Base-by-base conservation (phyloP, 2,888 invertebrate species). In the Helleia helle region DNA sequence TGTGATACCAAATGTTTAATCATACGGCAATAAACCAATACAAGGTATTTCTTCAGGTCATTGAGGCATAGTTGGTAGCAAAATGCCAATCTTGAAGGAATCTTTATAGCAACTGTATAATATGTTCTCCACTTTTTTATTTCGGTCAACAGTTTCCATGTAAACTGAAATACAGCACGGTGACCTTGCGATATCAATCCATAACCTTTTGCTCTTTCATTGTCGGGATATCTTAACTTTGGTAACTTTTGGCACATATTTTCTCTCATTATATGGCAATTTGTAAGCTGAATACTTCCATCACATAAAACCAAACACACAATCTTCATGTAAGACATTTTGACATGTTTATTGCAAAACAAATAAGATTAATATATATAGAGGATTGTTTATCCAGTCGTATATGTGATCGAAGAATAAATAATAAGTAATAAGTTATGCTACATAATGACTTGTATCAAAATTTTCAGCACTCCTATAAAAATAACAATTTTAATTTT, bases 1-100 rank as follows among this genome's bases (percentile, higher is more conserved):
- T n/a, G n/a, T n/a, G n/a, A n/a, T n/a, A n/a, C n/a, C n/a, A n/a
- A n/a, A n/a, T n/a, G n/a, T n/a, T n/a, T n/a, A n/a, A n/a, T n/a
- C n/a, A n/a, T n/a, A n/a, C n/a, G n/a, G n/a, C n/a, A n/a, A n/a
- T n/a, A n/a, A n/a, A n/a, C n/a, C n/a, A n/a, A n/a, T n/a, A n/a
- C n/a, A n/a, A n/a, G n/a, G n/a, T n/a, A n/a, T n/a, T n/a, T n/a
- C n/a, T n/a, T n/a, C n/a, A n/a, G n/a, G n/a, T n/a, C n/a, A n/a
- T n/a, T n/a, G n/a, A n/a, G n/a, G n/a, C n/a, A n/a, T n/a, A n/a
- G n/a, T n/a, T n/a, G n/a, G n/a, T n/a, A n/a, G n/a, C n/a, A n/a
- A n/a, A n/a, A n/a, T n/a, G n/a, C n/a, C n/a, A 46, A 49, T 49
- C 48, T 49, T 49, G 49, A 49, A 49, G 49, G 49, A 49, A 49